Evolutionary conservation across 92 coral and sea anemone genomes (phyloP).

Genomic region (Montipora capitata): DNA sequence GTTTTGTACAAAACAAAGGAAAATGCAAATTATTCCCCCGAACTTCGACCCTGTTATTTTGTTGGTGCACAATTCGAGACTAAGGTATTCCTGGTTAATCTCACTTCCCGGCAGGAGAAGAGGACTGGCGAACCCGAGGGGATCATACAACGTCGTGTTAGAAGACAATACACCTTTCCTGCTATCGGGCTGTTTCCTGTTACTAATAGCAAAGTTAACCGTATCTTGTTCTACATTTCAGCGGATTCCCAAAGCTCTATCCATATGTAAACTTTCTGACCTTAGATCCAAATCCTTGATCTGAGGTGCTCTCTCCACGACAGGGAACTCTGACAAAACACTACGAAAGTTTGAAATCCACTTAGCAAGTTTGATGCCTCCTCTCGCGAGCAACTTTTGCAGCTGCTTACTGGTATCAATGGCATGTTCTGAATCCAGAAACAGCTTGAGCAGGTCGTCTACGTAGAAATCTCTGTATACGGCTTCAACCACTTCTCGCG

Average conservation of each 20-base stretch:
- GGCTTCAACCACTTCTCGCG: too few relatives aligned
- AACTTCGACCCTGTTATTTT: conserved; percentile 80
- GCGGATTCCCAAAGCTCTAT: conserved; percentile 74
- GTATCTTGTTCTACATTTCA: conserved; percentile 74
- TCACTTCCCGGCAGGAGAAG: conserved; percentile 73
- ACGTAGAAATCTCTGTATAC: too few relatives aligned
- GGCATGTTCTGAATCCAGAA: conserved; percentile 20
- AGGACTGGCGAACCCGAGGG: conserved; percentile 77
- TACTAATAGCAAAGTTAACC: conserved; percentile 37
- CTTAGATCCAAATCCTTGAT: conserved; percentile 68
- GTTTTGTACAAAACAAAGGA: too few relatives aligned
- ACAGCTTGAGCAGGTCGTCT: too few relatives aligned
- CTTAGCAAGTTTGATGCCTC: conserved; percentile 79
- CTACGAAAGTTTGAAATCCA: conserved; percentile 75
- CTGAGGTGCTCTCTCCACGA: background rate
- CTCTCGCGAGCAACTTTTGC: conserved; percentile 61
- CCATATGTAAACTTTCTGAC: conserved; percentile 60
- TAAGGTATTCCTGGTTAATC: conserved; percentile 77
- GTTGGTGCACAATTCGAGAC: conserved; percentile 56
- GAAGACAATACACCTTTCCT: conserved; percentile 76
- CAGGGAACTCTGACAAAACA: conserved; percentile 10
- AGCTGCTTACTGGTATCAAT: conserved; percentile 35
- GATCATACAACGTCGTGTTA: conserved; percentile 76
- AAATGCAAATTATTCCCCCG: background rate
- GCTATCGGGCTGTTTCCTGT: conserved; percentile 66